phyloP scores from a whole-genome alignment of 2,888 invertebrate genomes.

The Nipponacmea schrenckii region DNA sequence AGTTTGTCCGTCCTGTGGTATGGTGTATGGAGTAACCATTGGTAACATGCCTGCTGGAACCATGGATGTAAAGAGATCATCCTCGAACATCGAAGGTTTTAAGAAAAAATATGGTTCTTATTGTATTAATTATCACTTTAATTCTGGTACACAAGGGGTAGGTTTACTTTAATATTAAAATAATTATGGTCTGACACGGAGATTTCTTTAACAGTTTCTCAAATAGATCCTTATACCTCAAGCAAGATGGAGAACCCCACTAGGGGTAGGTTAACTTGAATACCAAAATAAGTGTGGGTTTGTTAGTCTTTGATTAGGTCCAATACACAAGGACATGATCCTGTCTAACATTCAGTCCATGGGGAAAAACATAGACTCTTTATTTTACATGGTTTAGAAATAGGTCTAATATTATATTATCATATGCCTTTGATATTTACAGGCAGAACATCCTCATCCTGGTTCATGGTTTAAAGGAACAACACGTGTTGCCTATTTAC shows the following conservation, averaged over 20 bases:
- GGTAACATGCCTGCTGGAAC: constrained; percentile 58
- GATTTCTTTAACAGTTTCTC: no score
- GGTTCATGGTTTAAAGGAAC: constrained; percentile 51
- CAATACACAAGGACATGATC: no score
- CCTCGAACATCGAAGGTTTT: constrained; percentile 29
- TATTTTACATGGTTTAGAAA: no score
- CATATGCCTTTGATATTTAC: no score
- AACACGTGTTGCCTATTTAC: constrained; percentile 51
- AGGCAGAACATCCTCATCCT: constrained; percentile 54
- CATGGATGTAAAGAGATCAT: constrained; percentile 34
- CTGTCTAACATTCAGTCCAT: no score
- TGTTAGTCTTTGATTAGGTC: no score
- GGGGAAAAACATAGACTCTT: no score
- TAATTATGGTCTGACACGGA: no score
- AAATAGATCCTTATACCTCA: not conserved
- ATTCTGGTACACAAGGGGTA: constrained; percentile 49
- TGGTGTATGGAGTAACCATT: constrained; percentile 43
- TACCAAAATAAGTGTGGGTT: no score
- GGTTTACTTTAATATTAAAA: constrained; percentile 9
- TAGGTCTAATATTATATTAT: no score
- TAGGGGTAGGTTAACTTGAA: no score
- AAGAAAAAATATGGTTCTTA: constrained; percentile 35
- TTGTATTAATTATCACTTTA: constrained; percentile 59
- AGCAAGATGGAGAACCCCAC: constrained; percentile 13
- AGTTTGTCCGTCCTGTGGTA: constrained; percentile 56